These are phyloP conservation scores for Margarornis squamiger DNA, from an alignment of 2,797 vertebrate genomes.

Conservation along the genomic window DNA sequence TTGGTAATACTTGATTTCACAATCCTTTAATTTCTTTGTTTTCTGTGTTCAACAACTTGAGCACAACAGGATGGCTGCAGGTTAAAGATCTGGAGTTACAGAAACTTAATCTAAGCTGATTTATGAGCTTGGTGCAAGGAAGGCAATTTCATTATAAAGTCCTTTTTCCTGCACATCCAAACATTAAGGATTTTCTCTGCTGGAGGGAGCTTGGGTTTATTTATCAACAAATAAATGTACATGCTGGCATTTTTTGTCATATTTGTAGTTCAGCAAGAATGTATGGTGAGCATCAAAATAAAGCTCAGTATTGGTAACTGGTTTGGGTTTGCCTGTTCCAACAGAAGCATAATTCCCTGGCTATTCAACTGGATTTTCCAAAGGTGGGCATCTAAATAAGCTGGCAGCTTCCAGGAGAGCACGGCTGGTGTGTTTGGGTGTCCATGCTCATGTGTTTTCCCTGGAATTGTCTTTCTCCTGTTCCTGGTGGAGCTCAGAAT, in stretches of 20 bases:
- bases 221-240: neutral
- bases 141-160: neutral
- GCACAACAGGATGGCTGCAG: neutral
- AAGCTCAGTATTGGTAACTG: neutral
- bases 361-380: neutral
- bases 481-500: too few relatives aligned
- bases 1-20: neutral
- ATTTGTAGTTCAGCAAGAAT: neutral
- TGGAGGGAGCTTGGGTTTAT: neutral
- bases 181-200: neutral
- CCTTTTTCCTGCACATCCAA: neutral
- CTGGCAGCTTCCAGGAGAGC: neutral
- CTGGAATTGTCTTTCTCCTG: neutral
- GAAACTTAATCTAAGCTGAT: neutral
- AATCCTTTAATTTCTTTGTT: neutral
- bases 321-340: neutral
- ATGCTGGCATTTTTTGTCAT: neutral
- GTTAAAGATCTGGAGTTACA: neutral
- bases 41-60: neutral
- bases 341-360: accelerated
- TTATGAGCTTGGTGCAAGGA: neutral
- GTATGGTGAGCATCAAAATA: neutral
- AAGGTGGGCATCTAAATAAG: too few relatives aligned
- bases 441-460: accelerated
- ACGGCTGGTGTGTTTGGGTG: neutral